phyloP scores from a whole-genome alignment of 2,888 invertebrate genomes.

The Dicycla oo region DNA sequence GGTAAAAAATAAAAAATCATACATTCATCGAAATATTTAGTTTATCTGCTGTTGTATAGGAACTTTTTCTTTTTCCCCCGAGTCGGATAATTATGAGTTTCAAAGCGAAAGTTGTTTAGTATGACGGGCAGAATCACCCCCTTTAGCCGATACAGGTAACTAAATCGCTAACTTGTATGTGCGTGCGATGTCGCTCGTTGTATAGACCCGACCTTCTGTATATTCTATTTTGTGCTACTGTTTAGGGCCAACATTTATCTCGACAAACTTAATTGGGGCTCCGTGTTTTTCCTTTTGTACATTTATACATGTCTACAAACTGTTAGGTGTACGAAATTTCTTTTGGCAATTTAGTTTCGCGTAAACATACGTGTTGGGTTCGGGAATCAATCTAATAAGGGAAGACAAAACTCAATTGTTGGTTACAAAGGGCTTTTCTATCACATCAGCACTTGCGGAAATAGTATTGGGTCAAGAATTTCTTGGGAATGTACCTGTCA shows the following conservation, averaged over 20 bases:
- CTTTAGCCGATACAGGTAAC: too few species aligned
- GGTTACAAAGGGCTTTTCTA: slow-evolving; percentile 52
- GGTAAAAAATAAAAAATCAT: too few species aligned
- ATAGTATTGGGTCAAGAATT: slow-evolving; percentile 39
- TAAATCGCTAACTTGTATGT: too few species aligned
- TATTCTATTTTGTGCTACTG: slow-evolving; percentile 20
- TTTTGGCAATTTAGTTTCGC: slow-evolving; percentile 64
- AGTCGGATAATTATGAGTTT: too few species aligned
- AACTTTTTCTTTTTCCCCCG: too few species aligned
- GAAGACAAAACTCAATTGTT: slow-evolving; percentile 61
- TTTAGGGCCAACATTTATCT: slow-evolving; percentile 83
- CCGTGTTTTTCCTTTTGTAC: slow-evolving; percentile 74
- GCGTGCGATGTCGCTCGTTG: too few species aligned
- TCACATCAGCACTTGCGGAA: slow-evolving; percentile 47
- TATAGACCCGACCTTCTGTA: slow-evolving; percentile 9
- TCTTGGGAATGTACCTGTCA: slow-evolving; percentile 7
- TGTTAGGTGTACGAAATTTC: slow-evolving; percentile 59
- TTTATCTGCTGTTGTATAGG: too few species aligned
- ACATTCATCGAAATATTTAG: too few species aligned
- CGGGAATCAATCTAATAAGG: slow-evolving; percentile 62
- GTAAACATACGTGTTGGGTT: slow-evolving; percentile 59
- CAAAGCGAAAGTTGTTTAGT: too few species aligned
- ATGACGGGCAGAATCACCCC: too few species aligned
- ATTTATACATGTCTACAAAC: slow-evolving; percentile 66
- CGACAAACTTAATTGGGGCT: slow-evolving; percentile 81